Conservation (phyloP, 2,113 vertebrate genomes). For the Hippoglossus stenolepis region DNA sequence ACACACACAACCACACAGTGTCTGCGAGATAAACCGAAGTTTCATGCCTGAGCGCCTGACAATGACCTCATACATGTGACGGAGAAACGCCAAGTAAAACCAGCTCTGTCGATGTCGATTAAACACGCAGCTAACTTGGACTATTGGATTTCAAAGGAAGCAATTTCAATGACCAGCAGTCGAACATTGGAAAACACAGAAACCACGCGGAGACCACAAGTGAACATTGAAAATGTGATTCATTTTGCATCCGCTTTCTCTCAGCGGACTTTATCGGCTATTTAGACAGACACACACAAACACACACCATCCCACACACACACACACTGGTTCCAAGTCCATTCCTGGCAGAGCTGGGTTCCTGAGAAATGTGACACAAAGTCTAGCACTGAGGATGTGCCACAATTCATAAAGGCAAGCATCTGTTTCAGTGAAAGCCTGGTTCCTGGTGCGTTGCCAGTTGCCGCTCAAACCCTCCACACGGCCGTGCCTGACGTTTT, state of each 20-base stretch:
- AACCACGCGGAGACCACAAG: slow-evolving; percentile 40
- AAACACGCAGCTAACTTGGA: slow-evolving; percentile 21
- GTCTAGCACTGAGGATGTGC: slow-evolving; percentile 56
- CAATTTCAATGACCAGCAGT: slow-evolving; percentile 32
- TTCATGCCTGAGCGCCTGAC: slow-evolving; percentile 27
- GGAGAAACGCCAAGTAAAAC: slow-evolving; percentile 45
- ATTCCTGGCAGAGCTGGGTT: slow-evolving; percentile 59
- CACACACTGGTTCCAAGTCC: slow-evolving; percentile 37
- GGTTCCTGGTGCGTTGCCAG: slow-evolving; percentile 38
- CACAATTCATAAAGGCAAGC: slow-evolving; percentile 62
- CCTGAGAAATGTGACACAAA: slow-evolving; percentile 60
- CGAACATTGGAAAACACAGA: slow-evolving; percentile 31
- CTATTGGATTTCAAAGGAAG: slow-evolving; percentile 50
- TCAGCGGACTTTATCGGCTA: slow-evolving; percentile 6
- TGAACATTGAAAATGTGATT: slow-evolving; percentile 31
- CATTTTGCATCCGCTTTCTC: slow-evolving; percentile 47
- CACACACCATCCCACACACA: background rate
- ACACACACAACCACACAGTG: background rate
- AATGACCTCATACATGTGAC: slow-evolving; percentile 55
- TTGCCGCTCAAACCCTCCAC: slow-evolving; percentile 34
- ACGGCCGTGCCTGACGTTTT: slow-evolving; percentile 20
- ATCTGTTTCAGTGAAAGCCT: slow-evolving; percentile 52
- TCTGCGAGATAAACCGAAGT: slow-evolving; percentile 49
- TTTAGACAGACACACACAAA: background rate
- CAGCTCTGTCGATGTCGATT: slow-evolving; percentile 6